Evolutionary conservation across 2,797 vertebrate species (phyloP).

Genomic region (Cetoscarus ocellatus): DNA sequence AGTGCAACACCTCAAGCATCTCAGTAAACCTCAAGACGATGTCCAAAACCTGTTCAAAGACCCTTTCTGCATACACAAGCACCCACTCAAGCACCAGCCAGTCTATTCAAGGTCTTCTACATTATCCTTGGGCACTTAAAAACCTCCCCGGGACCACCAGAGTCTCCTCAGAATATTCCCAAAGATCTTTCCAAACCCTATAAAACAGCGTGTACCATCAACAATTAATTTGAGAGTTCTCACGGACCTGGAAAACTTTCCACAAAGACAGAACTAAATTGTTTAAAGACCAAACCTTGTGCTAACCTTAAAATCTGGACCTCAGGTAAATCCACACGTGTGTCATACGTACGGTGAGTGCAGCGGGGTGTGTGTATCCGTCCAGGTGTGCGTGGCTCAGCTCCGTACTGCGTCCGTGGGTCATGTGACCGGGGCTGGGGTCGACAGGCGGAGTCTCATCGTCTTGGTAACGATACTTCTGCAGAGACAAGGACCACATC

Average conservation of each 20-base stretch:
- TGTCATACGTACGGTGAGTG: background rate
- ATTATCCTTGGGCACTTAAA: too few relatives aligned
- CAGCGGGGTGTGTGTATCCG: slow-evolving; percentile 76
- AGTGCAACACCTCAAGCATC: too few relatives aligned
- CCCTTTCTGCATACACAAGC: too few relatives aligned
- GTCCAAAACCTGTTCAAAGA: too few relatives aligned
- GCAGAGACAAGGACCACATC: slow-evolving; percentile 39
- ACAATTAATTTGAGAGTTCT: background rate
- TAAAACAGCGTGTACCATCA: too few relatives aligned
- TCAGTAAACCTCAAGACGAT: too few relatives aligned
- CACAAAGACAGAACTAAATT: too few relatives aligned
- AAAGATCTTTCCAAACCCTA: background rate
- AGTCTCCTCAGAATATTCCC: background rate
- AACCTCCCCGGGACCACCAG: too few relatives aligned
- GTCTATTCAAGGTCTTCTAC: too few relatives aligned
- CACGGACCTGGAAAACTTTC: background rate
- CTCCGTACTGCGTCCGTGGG: slow-evolving; percentile 88
- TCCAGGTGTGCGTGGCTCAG: slow-evolving; percentile 83
- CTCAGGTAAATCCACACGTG: background rate
- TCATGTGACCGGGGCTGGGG: slow-evolving; percentile 91
- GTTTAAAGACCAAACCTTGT: too few relatives aligned
- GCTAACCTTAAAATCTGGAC: too few relatives aligned
- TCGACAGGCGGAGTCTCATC: slow-evolving; percentile 92
- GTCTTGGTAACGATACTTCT: slow-evolving; percentile 95
- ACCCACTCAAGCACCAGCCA: too few relatives aligned